Conservation (phyloP, 2,888 invertebrate genomes). For the Falcaria lacertinaria region DNA sequence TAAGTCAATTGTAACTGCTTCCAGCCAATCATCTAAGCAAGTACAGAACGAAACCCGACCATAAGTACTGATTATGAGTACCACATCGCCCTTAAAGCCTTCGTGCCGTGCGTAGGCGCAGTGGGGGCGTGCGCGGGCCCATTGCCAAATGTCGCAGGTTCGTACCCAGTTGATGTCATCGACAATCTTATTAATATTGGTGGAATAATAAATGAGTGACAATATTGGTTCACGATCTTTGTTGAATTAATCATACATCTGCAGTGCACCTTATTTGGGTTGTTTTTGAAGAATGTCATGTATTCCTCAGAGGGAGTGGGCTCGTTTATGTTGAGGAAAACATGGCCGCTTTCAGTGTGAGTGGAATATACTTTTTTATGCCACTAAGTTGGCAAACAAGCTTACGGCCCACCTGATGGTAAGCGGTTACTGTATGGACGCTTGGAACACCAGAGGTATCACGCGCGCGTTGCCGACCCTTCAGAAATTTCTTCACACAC, state of each 20-base stretch:
- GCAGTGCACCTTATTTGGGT: background rate
- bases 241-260: background rate
- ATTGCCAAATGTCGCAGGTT: constrained; percentile 36
- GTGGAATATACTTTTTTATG: background rate
- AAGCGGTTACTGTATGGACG: too few relatives aligned
- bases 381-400: too few relatives aligned
- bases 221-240: background rate
- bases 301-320: background rate
- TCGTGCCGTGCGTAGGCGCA: constrained; percentile 22
- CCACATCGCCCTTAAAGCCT: constrained; percentile 16
- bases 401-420: too few relatives aligned
- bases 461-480: too few relatives aligned
- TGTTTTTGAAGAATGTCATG: background rate
- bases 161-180: constrained; percentile 41
- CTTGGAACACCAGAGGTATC: too few relatives aligned
- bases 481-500: too few relatives aligned
- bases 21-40: background rate
- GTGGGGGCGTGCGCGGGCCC: constrained; percentile 24
- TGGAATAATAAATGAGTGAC: background rate
- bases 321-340: too few relatives aligned
- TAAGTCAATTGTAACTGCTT: background rate
- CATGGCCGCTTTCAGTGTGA: background rate
- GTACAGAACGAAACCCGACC: background rate
- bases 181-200: too few relatives aligned
- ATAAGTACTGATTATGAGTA: background rate